Evolutionary conservation across 2,888 invertebrate species (phyloP).

Genomic region (Andrena camellia): DNA sequence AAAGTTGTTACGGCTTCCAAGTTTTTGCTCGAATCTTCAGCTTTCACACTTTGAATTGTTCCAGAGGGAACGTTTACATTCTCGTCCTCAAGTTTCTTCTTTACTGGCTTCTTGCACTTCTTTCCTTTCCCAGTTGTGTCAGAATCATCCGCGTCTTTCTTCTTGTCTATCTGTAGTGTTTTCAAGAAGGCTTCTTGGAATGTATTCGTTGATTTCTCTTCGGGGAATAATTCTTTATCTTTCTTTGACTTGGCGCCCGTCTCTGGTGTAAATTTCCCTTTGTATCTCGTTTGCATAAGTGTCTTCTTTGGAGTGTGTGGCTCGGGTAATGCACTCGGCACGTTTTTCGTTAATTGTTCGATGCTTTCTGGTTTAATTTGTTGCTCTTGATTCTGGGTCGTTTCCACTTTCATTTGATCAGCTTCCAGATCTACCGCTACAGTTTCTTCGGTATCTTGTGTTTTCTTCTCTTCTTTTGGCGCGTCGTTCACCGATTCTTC

Average conservation of each 20-base stretch:
- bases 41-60: conserved; percentile 26
- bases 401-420: conserved; percentile 28
- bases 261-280: conserved; percentile 74
- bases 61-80: conserved; percentile 1
- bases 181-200: conserved; percentile 81
- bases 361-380: conserved; percentile 25
- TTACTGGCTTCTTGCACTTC: conserved; percentile 61
- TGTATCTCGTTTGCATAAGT: conserved; percentile 68
- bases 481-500: conserved; percentile 16
- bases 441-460: conserved; percentile 12
- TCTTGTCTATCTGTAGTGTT: conserved; percentile 78
- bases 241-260: conserved; percentile 73
- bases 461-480: conserved; percentile 26
- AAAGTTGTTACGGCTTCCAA: conserved; percentile 31
- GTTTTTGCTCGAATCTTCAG: conserved; percentile 29
- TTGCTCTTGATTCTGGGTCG: conserved; percentile 13
- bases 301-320: conserved; percentile 51
- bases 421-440: conserved; percentile 6
- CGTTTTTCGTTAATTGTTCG: conserved; percentile 38
- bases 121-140: conserved; percentile 64
- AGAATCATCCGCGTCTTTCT: conserved; percentile 61
- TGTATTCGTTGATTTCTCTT: conserved; percentile 75
- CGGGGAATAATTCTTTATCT: conserved; percentile 64
- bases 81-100: conserved; percentile 63
- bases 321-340: conserved; percentile 25